A percentile compares a stretch with the other conserved stretches of the same genome.
These are phyloP conservation scores for Ranitomeya variabilis DNA, from an alignment of 2,113 vertebrate genomes.

Conservation along the genomic window DNA sequence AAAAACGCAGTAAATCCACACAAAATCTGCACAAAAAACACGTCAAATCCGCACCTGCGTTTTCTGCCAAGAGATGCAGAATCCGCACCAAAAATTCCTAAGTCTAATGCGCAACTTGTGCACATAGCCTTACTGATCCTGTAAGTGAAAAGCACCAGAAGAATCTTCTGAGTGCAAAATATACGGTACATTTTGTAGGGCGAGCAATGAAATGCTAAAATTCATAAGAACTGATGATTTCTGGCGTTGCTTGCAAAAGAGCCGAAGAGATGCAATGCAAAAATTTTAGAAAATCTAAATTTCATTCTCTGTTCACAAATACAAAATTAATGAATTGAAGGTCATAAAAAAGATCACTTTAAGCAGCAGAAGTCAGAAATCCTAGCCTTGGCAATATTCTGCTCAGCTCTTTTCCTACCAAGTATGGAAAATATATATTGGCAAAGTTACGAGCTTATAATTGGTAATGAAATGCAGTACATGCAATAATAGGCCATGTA, in stretches of 20 bases:
- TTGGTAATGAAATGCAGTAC: no score
- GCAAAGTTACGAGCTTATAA: no score
- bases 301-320: not conserved
- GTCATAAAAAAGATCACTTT: not conserved
- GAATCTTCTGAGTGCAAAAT: not conserved
- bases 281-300: not conserved
- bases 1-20: no score
- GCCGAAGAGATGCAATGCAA: not conserved
- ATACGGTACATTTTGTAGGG: not conserved
- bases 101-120: no score
- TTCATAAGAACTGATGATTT: not conserved
- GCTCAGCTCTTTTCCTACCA: not conserved
- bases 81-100: no score
- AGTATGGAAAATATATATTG: no score
- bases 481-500: no score
- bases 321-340: not conserved
- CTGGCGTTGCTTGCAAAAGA: not conserved
- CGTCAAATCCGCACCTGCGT: no score
- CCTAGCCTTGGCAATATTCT: not conserved
- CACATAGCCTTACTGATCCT: not conserved
- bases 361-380: not conserved
- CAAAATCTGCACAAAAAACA: no score
- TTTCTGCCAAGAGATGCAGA: no score
- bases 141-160: not conserved
- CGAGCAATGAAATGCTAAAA: not conserved